phyloP scores from a whole-genome alignment of 2,113 vertebrate genomes.

The Eulemur macaco region DNA sequence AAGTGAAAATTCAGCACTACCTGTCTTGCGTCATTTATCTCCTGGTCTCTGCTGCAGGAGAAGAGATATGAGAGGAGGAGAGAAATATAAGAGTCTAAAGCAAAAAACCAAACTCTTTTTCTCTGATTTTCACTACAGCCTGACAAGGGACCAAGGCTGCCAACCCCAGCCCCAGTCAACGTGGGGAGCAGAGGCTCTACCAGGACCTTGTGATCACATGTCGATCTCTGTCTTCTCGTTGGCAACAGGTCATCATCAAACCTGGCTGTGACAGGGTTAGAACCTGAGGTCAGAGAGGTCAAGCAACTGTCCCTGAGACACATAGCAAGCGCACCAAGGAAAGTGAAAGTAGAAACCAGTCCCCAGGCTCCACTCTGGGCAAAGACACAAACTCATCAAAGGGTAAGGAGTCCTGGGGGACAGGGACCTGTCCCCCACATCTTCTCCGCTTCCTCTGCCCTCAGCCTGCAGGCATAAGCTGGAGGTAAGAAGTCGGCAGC shows the following conservation, averaged over 20 bases:
- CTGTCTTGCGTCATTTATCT: not conserved
- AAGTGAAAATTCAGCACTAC: not conserved
- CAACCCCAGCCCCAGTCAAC: accelerated
- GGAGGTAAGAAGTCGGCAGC: not conserved
- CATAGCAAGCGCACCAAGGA: not conserved
- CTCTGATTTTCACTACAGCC: not conserved
- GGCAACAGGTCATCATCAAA: not conserved
- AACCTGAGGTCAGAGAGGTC: conserved; percentile 17
- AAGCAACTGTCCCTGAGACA: not conserved
- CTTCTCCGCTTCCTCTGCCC: not conserved
- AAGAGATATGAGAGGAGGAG: not conserved
- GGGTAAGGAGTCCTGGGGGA: not conserved
- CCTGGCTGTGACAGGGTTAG: not conserved
- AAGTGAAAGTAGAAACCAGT: not conserved
- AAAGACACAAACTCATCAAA: not conserved
- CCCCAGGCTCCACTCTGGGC: not conserved
- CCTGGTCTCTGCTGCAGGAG: not conserved
- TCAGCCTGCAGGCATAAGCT: not conserved
- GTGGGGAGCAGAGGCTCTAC: not conserved
- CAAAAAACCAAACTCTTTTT: not conserved
- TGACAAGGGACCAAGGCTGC: not conserved
- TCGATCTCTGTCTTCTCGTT: not conserved
- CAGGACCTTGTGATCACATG: not conserved
- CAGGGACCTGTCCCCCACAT: not conserved
- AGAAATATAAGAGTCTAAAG: not conserved